Evolutionary conservation across 2,797 vertebrate genomes (phyloP), one percentile per base, ranked within the genome.

Genomic region (Echeneis naucrates): DNA sequence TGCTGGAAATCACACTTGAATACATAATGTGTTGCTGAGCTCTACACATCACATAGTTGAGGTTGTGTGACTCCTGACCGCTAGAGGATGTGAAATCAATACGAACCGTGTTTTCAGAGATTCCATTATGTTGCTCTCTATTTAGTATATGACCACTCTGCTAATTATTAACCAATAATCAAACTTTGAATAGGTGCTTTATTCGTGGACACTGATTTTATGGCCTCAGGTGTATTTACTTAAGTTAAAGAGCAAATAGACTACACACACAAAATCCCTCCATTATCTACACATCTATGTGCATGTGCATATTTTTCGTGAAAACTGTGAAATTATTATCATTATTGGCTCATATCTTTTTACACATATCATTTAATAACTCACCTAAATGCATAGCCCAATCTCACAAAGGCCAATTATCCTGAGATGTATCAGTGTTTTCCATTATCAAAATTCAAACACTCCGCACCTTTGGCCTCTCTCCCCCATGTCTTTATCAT

Each of bases 151-250:
- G 32, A 17, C 19, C 23, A 33, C 51, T 65, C 27, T 61, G 83
- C 74, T 88, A 89, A 89, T 59, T 62, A 87, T 90, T 88, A 87
- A 85, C 87, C 56, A 27, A 59, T 66, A 61, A 60, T 78, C 52
- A 30, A 56, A 60, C 54, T 17, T 53, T 10, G n/a, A 65, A 32
- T 38, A 11, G 0, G 14, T 24, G 30, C 60, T 56, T 5, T 14
- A 71, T 78, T 68, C 73, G 74, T 16, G 32, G 78, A 47, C 73
- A 24, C 10, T 14, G 47, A 26, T 23, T 37, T 67, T 81, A 64
- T 82, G 26, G 83, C 52, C 78, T 76, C 38, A 60, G 30, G 44
- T 56, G 9, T 77, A 8, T 84, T 87, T 78, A 57, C 62, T 57
- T 4, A 6, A 67, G 66, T 8, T 12, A 32, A 74, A 60, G 35